Evolutionary conservation across 2,888 invertebrate genomes (phyloP).

Genomic region (Enoplolaimus lenunculus): DNA sequence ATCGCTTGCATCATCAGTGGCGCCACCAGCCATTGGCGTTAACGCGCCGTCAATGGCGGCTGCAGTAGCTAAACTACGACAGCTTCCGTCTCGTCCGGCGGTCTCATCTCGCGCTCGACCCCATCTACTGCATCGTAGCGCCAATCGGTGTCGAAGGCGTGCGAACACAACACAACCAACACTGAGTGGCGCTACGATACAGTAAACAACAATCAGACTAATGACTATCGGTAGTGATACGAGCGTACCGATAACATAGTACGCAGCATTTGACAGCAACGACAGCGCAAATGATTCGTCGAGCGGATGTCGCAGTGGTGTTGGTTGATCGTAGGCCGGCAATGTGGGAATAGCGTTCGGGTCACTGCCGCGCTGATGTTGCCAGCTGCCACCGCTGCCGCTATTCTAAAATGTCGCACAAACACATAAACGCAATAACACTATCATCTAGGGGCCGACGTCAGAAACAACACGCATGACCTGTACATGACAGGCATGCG

Average conservation of each 20-base stretch:
- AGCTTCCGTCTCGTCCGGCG: no score
- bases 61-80: no score
- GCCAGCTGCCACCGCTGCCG: neutral
- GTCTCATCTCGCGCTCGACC: no score
- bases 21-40: no score
- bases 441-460: neutral
- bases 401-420: neutral
- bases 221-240: slow-evolving; percentile 1
- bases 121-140: no score
- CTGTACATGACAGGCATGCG: no score
- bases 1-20: no score
- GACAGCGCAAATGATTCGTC: slow-evolving; percentile 13
- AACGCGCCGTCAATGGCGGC: no score
- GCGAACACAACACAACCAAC: no score
- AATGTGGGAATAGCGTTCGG: neutral
- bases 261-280: neutral
- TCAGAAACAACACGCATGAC: no score
- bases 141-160: no score
- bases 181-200: no score
- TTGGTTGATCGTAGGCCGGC: slow-evolving; percentile 1
- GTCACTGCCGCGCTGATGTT: neutral
- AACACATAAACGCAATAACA: neutral
- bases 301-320: slow-evolving; percentile 9
- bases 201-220: neutral
- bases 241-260: slow-evolving; percentile 5